Base-by-base conservation (phyloP, 2,888 invertebrate genomes). In the Andrena camellia region DNA sequence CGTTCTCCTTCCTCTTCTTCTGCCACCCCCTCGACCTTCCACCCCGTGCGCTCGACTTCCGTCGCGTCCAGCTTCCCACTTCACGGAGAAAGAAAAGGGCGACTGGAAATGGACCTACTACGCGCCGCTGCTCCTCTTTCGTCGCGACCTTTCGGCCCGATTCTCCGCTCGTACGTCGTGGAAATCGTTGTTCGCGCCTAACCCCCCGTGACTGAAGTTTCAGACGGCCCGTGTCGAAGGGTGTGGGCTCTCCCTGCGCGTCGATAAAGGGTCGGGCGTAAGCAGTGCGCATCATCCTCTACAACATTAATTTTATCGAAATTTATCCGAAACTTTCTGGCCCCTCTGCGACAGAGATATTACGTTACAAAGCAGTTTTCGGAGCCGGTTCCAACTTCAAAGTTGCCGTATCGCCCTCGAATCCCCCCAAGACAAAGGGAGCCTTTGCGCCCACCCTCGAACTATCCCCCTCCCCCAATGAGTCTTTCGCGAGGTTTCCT, bases 351-450 rank as follows among this genome's bases (percentile, higher is more conserved):
- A 33, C 52, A 42, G 42, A 29, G 84, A 80, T 89, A 85, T 78
- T 79, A 63, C 75, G 82, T 89, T 87, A 87, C 86, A 85, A 86
- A 87, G 87, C 85, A 82, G 85, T 89, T 78, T 81, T 81, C 33
- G 66, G 59, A 26, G 48, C 31, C 20, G 60, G 31, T 23, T 73
- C 35, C 35, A 8, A 29, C 62, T 52, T 68, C 57, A 52, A 68
- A 71, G 52, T 76, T 26, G 17, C 8, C 33, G 26, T 23, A 42
- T 52, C 62, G 35, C 29, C 33, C 62, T 71, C 42, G 54, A 68
- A 29, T 57, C 54, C 60, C 66, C 4, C 2, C 48, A 2, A 42
- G 60, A 62, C 60, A 62, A 76, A 76, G 63, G 75, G 26, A 31
- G 50, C 54, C 48, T 35, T 52, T 1, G 31, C 23, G 17, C 29